A percentile compares a stretch with the other conserved stretches of the same genome.
These are phyloP conservation scores for Phymanthus crucifer DNA, from an alignment of 92 coral and sea anemone genomes.

Conservation along the genomic window DNA sequence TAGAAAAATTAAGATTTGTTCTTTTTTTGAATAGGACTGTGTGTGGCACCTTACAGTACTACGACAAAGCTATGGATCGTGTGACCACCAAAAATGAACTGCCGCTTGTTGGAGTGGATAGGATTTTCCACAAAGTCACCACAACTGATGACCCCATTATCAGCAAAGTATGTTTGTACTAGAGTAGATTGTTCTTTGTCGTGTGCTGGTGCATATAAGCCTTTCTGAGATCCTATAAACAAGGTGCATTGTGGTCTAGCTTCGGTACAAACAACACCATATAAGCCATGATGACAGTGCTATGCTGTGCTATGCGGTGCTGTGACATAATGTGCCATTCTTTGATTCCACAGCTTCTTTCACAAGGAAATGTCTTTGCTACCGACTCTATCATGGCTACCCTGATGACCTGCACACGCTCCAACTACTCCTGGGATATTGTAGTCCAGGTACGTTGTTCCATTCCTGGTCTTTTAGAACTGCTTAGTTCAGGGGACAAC, in stretches of 20 bases:
- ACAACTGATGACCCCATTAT: constrained; percentile 99
- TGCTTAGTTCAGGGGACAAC: too few species aligned
- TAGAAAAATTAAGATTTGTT: too few species aligned
- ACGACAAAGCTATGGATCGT: constrained; percentile 91
- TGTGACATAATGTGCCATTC: too few species aligned
- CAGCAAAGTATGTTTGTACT: constrained; percentile 83
- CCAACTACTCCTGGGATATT: constrained; percentile 96
- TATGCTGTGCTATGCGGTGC: too few species aligned
- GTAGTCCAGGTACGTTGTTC: constrained; percentile 90
- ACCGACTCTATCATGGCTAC: constrained; percentile 95
- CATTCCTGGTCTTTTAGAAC: too few species aligned
- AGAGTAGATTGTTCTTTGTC: too few species aligned
- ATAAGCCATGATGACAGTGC: too few species aligned
- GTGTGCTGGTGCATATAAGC: too few species aligned
- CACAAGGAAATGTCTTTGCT: constrained; percentile 96
- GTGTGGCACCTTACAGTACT: constrained; percentile 87
- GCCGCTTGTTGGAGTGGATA: constrained; percentile 83
- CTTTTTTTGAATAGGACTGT: too few species aligned
- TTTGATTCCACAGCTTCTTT: constrained; percentile 58
- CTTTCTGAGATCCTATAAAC: too few species aligned
- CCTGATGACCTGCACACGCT: constrained; percentile 92
- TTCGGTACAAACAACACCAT: too few species aligned
- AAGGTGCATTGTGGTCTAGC: too few species aligned
- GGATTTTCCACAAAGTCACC: constrained; percentile 97
- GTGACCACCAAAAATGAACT: constrained; percentile 96